phyloP scores from a whole-genome alignment of 2,113 vertebrate species.

The Nicator chloris region DNA sequence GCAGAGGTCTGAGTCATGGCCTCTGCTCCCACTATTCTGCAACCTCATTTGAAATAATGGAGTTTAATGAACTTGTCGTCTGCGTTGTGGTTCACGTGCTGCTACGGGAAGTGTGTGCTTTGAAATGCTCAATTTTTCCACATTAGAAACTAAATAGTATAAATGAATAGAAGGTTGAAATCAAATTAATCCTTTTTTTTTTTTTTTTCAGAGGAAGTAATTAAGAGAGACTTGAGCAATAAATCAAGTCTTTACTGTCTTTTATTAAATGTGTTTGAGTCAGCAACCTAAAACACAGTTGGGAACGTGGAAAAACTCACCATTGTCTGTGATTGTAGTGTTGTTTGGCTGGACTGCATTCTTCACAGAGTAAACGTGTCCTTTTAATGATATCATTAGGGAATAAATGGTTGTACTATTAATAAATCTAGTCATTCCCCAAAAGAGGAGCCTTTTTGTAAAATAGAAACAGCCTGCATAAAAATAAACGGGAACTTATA shows the following conservation, averaged over 20 bases:
- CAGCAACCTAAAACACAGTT: background rate
- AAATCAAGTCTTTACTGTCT: background rate
- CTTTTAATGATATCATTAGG: background rate
- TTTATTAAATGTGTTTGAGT: background rate
- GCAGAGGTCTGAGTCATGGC: background rate
- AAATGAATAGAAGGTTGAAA: background rate
- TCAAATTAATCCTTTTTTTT: background rate
- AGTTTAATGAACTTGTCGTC: background rate
- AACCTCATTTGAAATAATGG: background rate
- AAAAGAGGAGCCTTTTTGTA: background rate
- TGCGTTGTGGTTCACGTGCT: accelerated
- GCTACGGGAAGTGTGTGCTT: background rate
- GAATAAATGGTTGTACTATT: background rate
- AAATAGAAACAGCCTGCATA: background rate
- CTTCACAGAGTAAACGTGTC: background rate
- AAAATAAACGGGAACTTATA: background rate
- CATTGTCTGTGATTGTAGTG: background rate
- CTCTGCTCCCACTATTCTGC: background rate
- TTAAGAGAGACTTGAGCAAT: background rate
- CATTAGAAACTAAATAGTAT: background rate
- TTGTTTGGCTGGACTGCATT: background rate
- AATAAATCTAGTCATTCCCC: background rate
- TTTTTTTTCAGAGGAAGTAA: background rate
- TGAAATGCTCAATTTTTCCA: background rate
- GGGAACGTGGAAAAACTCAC: background rate